Percentiles rank a stretch among this genome's conserved stretches.
Conservation (phyloP, 2,797 vertebrate genomes). For the Rhynchotus rufescens region DNA sequence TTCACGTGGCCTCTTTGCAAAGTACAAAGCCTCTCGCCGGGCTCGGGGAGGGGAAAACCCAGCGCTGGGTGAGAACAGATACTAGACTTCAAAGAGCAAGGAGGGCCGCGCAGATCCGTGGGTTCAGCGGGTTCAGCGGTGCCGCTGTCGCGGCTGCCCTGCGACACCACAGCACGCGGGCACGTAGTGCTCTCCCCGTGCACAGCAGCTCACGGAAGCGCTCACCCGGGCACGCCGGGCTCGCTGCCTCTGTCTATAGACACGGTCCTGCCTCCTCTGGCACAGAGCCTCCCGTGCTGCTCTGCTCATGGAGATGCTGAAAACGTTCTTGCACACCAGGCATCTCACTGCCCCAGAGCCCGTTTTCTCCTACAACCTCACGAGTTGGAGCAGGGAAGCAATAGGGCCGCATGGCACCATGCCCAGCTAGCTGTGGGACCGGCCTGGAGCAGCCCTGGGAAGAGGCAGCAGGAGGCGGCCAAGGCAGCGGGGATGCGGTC, state of each 20-base stretch:
- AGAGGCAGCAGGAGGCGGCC: background rate
- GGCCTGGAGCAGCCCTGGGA: background rate
- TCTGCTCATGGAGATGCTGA: background rate
- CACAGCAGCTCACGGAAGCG: background rate
- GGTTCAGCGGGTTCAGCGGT: conserved; percentile 34
- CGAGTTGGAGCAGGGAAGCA: background rate
- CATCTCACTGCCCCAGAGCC: background rate
- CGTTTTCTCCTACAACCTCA: background rate
- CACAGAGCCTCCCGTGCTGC: background rate
- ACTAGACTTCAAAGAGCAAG: conserved; percentile 28
- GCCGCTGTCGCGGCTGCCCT: background rate
- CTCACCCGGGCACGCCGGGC: fast-evolving
- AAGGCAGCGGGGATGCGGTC: fast-evolving
- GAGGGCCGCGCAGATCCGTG: background rate
- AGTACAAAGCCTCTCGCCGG: conserved; percentile 41
- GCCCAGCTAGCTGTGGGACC: background rate
- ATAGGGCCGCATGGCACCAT: fast-evolving
- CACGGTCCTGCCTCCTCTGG: conserved; percentile 1
- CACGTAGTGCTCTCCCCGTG: background rate
- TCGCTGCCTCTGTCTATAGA: background rate
- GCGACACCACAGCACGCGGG: background rate
- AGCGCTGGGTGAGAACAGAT: background rate
- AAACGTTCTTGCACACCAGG: too few relatives aligned
- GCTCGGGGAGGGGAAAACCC: conserved; percentile 16
- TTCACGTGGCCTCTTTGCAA: background rate